Base-by-base conservation (phyloP, 2,888 invertebrate species). In the Epirrhoe tristata region DNA sequence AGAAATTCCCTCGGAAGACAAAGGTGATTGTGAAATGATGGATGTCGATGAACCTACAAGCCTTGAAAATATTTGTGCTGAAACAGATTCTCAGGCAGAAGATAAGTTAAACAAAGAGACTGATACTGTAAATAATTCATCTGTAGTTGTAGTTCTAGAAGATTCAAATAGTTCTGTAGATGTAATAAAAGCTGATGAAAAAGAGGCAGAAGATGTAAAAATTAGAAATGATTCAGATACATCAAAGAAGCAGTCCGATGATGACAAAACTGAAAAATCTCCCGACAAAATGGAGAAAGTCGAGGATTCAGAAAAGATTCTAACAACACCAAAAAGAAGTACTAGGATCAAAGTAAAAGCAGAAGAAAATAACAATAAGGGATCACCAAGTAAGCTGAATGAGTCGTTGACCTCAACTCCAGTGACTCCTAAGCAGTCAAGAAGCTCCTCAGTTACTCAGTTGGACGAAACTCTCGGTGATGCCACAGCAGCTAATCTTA, bases 401-500 rank as follows among this genome's bases (percentile, higher is more conserved):
- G 86, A 87, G n/a, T 87, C 88, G 0, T 34, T 78, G 1, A 70
- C 67, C 53, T 84, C 86, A 1, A 81, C 77, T 58, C 77, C 79
- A 0, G 73, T 80, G 0, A 90, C 90, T 57, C 90, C 91, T 1
- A 86, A 83, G 69, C 81, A 82, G 0, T 86, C 78, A 46, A 81
- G 77, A 62, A 86, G 81, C 68, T 81, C 82, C 0, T 87, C 89
- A 0, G 75, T 78, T 0, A 81, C 83, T 8, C 88, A 81, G 57
- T 82, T 74, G 31, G 84, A 90, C 74, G 80, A 82, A 2, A 87
- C 89, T 17, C 56, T 86, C 17, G 89, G 83, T 81, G 88, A 85
- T 50, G 83, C 88, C 8, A 77, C 74, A 39, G 65, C 75, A 3
- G 71, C 67, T 16, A 89, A 84, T 70, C 73, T 90, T 65, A 93